A percentile compares a stretch with the other conserved stretches of the same genome.
Conservation (phyloP, 2,797 vertebrate species). For the Lithobates sylvaticus region DNA sequence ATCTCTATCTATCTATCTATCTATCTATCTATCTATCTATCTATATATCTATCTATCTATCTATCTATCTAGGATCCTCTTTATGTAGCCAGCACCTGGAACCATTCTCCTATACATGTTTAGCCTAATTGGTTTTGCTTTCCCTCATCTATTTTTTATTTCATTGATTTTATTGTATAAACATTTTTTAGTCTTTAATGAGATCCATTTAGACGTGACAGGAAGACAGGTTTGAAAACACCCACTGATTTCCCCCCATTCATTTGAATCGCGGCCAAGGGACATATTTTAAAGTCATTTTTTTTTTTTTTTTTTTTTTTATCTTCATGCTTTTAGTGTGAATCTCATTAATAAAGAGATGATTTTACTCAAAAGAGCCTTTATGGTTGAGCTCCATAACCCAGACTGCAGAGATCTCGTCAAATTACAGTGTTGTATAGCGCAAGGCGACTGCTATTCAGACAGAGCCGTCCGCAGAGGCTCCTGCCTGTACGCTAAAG, state of each 20-base stretch:
- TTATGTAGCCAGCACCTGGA: constrained; percentile 23
- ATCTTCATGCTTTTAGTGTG: constrained; percentile 69
- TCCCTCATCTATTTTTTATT: constrained; percentile 78
- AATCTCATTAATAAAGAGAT: constrained; percentile 82
- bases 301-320: constrained; percentile 74
- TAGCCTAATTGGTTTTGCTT: constrained; percentile 77
- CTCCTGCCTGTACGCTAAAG: constrained; percentile 29
- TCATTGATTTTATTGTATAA: constrained; percentile 76
- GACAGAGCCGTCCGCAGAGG: constrained; percentile 17
- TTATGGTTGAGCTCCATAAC: constrained; percentile 75
- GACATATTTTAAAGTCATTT: constrained; percentile 78
- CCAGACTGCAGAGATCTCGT: constrained; percentile 74
- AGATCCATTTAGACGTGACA: constrained; percentile 80
- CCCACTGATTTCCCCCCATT: constrained; percentile 77
- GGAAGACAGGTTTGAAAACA: constrained; percentile 82
- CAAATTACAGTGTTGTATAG: constrained; percentile 74
- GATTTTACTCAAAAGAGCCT: constrained; percentile 77
- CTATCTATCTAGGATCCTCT: no score
- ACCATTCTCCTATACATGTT: constrained; percentile 54
- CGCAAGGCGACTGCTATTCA: constrained; percentile 51
- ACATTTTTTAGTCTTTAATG: constrained; percentile 74
- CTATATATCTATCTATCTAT: no score
- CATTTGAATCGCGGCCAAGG: constrained; percentile 81
- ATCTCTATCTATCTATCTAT: no score
- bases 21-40: no score